A percentile compares a stretch with the other conserved stretches of the same genome.
Conservation (phyloP, 37 sponge, comb jelly and placozoan genomes). For the Oopsacas minuta region DNA sequence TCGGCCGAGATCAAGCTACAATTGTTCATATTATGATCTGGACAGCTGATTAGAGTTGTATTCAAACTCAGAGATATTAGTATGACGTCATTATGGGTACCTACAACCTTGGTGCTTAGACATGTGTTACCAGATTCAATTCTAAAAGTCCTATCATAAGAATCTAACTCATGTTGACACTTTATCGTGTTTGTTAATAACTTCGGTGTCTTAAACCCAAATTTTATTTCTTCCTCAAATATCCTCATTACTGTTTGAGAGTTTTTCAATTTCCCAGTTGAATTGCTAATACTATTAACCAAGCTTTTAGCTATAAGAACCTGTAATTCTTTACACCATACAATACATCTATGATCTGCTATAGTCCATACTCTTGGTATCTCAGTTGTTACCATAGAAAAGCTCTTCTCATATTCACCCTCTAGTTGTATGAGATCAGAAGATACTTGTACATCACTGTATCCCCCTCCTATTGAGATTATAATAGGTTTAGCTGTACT, state of each 20-base stretch:
- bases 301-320: neutral
- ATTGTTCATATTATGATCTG: neutral
- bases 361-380: neutral
- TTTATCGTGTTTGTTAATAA: neutral
- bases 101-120: neutral
- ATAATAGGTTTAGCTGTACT: neutral
- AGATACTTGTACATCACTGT: neutral
- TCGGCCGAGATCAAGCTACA: neutral
- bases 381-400: neutral
- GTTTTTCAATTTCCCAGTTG: neutral
- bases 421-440: neutral
- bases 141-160: neutral
- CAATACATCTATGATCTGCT: neutral
- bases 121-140: constrained; percentile 6
- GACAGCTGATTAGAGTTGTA: neutral
- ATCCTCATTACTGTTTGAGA: neutral
- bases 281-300: neutral
- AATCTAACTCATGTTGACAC: neutral
- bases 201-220: neutral
- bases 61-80: neutral
- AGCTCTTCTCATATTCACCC: neutral
- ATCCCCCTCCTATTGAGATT: neutral
- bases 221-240: neutral
- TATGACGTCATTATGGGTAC: neutral
- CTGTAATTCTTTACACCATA: neutral